Base-by-base conservation (phyloP, 2,113 vertebrate species). In the Colistium nudipinnis region DNA sequence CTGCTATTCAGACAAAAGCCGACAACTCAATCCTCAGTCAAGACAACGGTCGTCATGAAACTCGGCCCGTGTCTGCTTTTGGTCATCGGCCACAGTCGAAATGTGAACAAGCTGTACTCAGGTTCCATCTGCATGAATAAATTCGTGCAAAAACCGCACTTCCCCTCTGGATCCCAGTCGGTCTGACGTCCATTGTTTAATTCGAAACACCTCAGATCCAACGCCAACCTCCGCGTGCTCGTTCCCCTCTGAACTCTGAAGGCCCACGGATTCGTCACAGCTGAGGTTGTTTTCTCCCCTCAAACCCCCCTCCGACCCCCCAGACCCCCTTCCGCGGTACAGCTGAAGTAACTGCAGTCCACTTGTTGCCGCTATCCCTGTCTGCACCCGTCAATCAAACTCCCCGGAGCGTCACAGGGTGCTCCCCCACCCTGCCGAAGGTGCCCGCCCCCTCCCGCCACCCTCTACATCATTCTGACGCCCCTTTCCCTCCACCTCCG, bases 321-420 rank as follows among this genome's bases (percentile, higher is more conserved):
- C 19, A 41, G 43, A 5, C 17, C 38, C 30, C 20, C 24, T 12
- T 48, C 63, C 71, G 35, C 53, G 0, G 41, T 72, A 61, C 79
- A 81, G 81, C 74, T 83, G 82, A 78, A 74, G 88, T 90, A 93
- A 92, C 85, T 65, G 69, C 84, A 92, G 76, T 91, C 91, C 84
- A 75, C 87, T 93, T 92, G 88, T 92, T 92, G 80, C 92, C 80
- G 71, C 76, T 53, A 79, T 87, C 78, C 8, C 38, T 84, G 90
- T 94, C 91, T 88, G 75, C 93, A 93, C 80, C 69, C 90, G 92
- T 90, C 90, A 88, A 82, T 90, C 87, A 89, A n/a, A 30, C 51
- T 39, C 76, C 49, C 71, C 5, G 62, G 74, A 67, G 77, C 62
- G 52, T 74, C 56, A 43, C 41, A 36, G 60, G 30, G 48, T 0